These are phyloP conservation scores for Torymus auratus DNA, from an alignment of 2,888 invertebrate species.

Conservation along the genomic window DNA sequence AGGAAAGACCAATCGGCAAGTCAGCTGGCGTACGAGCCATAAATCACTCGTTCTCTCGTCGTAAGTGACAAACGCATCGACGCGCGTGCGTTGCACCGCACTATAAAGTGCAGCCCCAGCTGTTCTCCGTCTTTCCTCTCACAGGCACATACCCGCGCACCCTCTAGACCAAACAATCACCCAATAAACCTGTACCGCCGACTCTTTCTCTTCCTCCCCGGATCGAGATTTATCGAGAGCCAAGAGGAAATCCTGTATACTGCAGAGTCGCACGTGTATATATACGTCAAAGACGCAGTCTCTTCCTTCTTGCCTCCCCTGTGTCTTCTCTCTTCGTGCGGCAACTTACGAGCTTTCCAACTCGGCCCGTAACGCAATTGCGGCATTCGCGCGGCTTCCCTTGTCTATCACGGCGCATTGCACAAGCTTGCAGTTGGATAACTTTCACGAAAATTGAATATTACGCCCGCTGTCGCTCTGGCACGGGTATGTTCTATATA, in stretches of 20 bases:
- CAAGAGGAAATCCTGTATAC: constrained; percentile 6
- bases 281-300: constrained; percentile 18
- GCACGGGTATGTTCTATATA: not conserved
- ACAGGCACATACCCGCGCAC: too few relatives aligned
- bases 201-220: too few relatives aligned
- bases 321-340: too few relatives aligned
- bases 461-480: not conserved
- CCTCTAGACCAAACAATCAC: too few relatives aligned
- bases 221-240: not conserved
- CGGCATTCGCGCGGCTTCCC: constrained; percentile 32
- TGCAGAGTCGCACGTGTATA: not conserved
- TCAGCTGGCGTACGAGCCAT: too few relatives aligned
- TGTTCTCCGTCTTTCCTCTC: too few relatives aligned
- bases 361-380: constrained; percentile 23
- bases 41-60: too few relatives aligned
- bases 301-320: not conserved
- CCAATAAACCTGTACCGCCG: too few relatives aligned
- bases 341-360: constrained; percentile 12
- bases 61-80: too few relatives aligned
- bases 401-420: constrained; percentile 30
- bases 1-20: too few relatives aligned
- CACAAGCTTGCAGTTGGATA: constrained; percentile 28
- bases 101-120: too few relatives aligned
- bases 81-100: too few relatives aligned
- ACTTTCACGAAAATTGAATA: constrained; percentile 49